Percentiles rank a stretch among this genome's conserved stretches.
Evolutionary conservation across 92 coral and sea anemone species (phyloP).

Genomic region (Paramuricea clavata): DNA sequence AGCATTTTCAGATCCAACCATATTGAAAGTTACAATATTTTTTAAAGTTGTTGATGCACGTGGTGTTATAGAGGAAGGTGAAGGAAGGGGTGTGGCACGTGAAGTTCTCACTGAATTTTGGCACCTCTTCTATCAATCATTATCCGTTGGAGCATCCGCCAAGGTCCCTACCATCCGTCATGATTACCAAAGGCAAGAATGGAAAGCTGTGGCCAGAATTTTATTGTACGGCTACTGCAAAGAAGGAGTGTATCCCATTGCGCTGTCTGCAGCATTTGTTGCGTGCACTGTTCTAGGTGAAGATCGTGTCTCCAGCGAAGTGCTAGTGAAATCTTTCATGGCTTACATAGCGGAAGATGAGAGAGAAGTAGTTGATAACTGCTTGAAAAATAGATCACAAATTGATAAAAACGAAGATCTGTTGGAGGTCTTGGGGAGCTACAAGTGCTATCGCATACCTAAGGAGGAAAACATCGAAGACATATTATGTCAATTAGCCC

Average conservation of each 20-base stretch:
- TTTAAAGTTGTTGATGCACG: conserved; percentile 8
- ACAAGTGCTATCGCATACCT: conserved; percentile 9
- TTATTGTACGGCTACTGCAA: conserved; percentile 47
- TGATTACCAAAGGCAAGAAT: conserved; percentile 56
- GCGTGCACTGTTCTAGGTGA: conserved; percentile 52
- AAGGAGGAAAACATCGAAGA: conserved; percentile 35
- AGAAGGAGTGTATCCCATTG: conserved; percentile 49
- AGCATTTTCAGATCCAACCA: conserved; percentile 2
- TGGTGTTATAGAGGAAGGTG: conserved; percentile 2
- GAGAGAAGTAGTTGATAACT: background rate
- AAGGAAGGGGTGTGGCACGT: conserved; percentile 16
- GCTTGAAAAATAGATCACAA: background rate
- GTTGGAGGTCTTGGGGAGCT: background rate
- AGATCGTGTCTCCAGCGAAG: background rate
- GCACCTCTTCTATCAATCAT: conserved; percentile 47
- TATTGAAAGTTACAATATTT: background rate
- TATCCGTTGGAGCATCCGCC: conserved; percentile 51
- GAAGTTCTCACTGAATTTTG: conserved; percentile 35
- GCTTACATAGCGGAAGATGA: background rate
- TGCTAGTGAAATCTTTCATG: conserved; percentile 1
- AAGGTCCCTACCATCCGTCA: conserved; percentile 53
- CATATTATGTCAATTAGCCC: conserved; percentile 41
- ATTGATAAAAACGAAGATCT: conserved; percentile 66
- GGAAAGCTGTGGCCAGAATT: conserved; percentile 50
- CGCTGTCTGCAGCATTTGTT: conserved; percentile 55